These are phyloP conservation scores for Myotis brandtii DNA, from an alignment of 2,113 vertebrate genomes.

Conservation along the genomic window DNA sequence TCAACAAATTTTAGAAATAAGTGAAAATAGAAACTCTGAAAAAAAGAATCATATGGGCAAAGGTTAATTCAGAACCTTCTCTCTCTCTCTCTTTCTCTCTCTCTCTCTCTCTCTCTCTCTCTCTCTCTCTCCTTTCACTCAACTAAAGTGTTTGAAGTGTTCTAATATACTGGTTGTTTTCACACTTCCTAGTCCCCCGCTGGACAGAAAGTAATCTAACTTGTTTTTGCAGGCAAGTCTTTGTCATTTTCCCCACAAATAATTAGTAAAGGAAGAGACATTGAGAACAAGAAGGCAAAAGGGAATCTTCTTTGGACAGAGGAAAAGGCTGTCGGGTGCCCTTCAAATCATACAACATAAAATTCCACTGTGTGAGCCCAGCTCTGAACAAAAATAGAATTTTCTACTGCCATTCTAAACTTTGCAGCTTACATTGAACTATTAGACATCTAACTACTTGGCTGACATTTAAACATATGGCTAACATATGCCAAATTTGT, in stretches of 20 bases:
- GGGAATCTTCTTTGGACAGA: neutral
- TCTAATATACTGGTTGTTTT: neutral
- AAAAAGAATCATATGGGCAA: neutral
- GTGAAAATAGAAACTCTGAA: conserved; percentile 34
- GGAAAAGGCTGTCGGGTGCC: neutral
- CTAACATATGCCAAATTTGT: conserved; percentile 70
- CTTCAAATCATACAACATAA: neutral
- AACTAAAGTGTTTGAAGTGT: neutral
- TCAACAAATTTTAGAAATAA: conserved; percentile 9
- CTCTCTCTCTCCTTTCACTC: neutral
- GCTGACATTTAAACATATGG: conserved; percentile 78
- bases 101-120: neutral
- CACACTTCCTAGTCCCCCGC: neutral
- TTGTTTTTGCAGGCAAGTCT: conserved; percentile 13
- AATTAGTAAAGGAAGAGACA: conserved; percentile 20
- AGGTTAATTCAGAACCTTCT: neutral
- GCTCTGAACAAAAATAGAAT: conserved; percentile 5
- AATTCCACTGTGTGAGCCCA: neutral
- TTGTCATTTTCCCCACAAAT: neutral
- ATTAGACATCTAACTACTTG: conserved; percentile 64
- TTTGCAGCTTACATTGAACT: conserved; percentile 26
- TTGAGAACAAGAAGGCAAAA: neutral
- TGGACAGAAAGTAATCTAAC: conserved; percentile 32
- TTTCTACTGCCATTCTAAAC: conserved; percentile 58
- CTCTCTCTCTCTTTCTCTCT: neutral